Conservation (phyloP, 2,113 vertebrate species). For the Rhinopomastus cyanomelas region DNA sequence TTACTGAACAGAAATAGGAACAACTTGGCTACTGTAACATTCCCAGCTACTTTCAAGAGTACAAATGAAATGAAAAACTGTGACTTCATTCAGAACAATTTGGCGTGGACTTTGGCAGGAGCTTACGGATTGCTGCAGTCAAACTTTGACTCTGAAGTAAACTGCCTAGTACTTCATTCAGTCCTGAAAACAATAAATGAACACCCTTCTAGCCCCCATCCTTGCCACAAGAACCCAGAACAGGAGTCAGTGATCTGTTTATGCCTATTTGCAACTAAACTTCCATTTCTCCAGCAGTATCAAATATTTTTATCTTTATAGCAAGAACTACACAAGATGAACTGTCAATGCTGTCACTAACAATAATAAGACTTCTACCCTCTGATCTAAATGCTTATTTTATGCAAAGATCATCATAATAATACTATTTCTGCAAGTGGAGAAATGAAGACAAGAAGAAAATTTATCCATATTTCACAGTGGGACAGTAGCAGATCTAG, state of each 20-base stretch:
- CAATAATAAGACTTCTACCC: neutral
- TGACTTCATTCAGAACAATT: conserved; percentile 29
- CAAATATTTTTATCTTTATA: neutral
- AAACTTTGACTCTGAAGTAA: neutral
- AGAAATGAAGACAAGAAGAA: neutral
- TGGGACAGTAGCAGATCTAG: neutral
- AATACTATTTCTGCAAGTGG: neutral
- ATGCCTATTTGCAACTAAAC: neutral
- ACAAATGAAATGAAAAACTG: neutral
- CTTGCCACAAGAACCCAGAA: neutral
- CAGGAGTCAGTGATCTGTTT: neutral
- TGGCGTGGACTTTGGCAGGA: conserved; percentile 45
- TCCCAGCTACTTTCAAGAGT: conserved; percentile 19
- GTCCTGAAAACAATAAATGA: neutral
- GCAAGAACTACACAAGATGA: neutral
- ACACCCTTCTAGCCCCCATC: neutral
- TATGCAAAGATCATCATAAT: neutral
- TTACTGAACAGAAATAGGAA: neutral
- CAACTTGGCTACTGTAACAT: conserved; percentile 33
- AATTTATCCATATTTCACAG: neutral
- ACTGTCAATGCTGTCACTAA: neutral
- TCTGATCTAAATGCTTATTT: neutral
- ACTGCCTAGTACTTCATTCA: neutral
- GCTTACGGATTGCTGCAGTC: neutral
- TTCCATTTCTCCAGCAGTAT: neutral